Conservation (phyloP, 1,140 invertebrate species). For the Oscheius sp. region DNA sequence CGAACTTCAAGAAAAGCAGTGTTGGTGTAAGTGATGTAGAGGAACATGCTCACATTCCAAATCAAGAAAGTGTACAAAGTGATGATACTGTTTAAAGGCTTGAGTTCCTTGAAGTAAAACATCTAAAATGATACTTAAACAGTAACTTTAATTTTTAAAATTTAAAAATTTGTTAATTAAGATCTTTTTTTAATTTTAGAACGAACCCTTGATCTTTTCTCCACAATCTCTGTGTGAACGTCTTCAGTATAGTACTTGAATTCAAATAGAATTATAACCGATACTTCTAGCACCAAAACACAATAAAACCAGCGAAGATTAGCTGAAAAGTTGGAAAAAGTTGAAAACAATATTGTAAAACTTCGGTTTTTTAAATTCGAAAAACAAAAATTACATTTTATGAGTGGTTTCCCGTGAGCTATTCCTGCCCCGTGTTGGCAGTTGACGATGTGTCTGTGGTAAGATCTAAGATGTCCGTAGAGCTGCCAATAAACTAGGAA, state of each 20-base stretch:
- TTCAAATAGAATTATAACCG: background rate
- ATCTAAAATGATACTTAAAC: constrained; percentile 14
- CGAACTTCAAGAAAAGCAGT: constrained; percentile 30
- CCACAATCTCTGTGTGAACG: constrained; percentile 14
- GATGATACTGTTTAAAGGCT: constrained; percentile 8
- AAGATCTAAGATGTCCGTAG: constrained; percentile 13
- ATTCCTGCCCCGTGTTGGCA: constrained; percentile 19
- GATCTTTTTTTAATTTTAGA: no score
- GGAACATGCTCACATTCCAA: constrained; percentile 34
- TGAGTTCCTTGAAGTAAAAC: constrained; percentile 18
- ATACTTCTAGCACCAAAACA: background rate
- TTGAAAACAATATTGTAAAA: no score
- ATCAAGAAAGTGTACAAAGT: constrained; percentile 22
- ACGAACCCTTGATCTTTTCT: constrained; percentile 16
- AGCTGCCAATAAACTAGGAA: constrained; percentile 25
- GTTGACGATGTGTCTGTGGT: background rate
- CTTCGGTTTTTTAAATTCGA: no score
- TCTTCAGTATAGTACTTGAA: constrained; percentile 16
- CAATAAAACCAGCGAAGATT: constrained; percentile 15
- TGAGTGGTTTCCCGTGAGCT: background rate
- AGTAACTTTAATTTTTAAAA: background rate
- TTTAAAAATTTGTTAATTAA: background rate
- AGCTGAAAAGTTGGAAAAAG: no score
- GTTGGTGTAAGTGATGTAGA: constrained; percentile 33
- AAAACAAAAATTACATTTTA: background rate